phyloP scores from a whole-genome alignment of 1,140 invertebrate genomes.

The Bombus affinis region DNA sequence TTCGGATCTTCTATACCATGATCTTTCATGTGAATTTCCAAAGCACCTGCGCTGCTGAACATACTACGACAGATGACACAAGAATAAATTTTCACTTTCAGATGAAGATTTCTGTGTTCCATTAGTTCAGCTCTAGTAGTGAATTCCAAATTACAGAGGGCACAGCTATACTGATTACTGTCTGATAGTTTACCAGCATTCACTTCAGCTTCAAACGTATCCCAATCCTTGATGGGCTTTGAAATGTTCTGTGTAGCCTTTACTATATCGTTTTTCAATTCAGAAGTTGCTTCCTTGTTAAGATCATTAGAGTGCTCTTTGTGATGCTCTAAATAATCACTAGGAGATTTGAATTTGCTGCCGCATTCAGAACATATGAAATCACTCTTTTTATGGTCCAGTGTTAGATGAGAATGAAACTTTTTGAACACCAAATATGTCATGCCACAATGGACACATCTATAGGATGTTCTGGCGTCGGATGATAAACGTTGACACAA shows the following conservation, averaged over 20 bases:
- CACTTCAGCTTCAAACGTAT: slow-evolving; percentile 42
- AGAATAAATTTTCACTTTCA: slow-evolving; percentile 86
- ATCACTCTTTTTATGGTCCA: slow-evolving; percentile 76
- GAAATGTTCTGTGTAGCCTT: slow-evolving; percentile 18
- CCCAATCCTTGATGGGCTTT: slow-evolving; percentile 52
- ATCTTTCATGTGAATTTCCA: slow-evolving; percentile 84
- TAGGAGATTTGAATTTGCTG: slow-evolving; percentile 50
- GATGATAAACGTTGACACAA: slow-evolving; percentile 70
- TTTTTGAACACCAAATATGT: slow-evolving; percentile 79
- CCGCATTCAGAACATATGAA: slow-evolving; percentile 71
- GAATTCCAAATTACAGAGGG: slow-evolving; percentile 86
- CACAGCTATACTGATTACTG: slow-evolving; percentile 82
- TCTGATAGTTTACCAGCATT: slow-evolving; percentile 9
- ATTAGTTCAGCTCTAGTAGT: slow-evolving; percentile 83
- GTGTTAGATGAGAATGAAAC: slow-evolving; percentile 71
- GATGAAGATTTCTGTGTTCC: slow-evolving; percentile 86
- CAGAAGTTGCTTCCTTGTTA: background rate
- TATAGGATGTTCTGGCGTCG: slow-evolving; percentile 71
- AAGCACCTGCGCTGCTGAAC: slow-evolving; percentile 84
- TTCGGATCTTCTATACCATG: slow-evolving; percentile 76
- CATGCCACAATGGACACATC: slow-evolving; percentile 76
- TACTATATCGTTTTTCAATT: background rate
- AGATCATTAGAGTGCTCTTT: slow-evolving; percentile 58
- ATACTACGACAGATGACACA: slow-evolving; percentile 85
- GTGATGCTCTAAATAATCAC: slow-evolving; percentile 75